Evolutionary conservation across 2,888 invertebrate species (phyloP), one percentile per base, ranked within the genome.

Genomic region (Drosophila mettleri): DNA sequence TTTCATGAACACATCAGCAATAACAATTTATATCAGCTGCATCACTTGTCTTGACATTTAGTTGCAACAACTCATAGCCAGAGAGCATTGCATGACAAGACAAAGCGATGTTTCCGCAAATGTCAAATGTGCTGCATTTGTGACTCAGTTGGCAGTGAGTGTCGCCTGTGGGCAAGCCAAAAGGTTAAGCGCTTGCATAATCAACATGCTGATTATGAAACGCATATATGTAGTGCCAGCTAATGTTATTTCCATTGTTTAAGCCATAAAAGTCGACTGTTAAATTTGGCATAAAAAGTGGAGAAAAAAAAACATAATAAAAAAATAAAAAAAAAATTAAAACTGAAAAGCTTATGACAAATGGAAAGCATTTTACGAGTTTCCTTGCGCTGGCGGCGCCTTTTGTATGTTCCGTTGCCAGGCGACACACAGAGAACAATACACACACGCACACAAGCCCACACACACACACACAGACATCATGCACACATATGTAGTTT

Each of bases 401-500:
- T 67, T 79, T 80, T 67, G 62, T 65, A 51, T 38, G 24, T 43
- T 49, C 33, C 53, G 46, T 64, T 59, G 51, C 63, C 61, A 22
- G 41, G 33, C 70, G 22, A 46, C 45, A 20, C 39, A 36, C 43
- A 18, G 31, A 18, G n/a, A 8, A 36, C 48, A 46, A 48, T 48
- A 24, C n/a, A 34, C 33, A 49, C 14, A 2, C 16, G n/a, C 31
- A 22, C 36, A 34, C 29, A 66, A 31, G 53, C 34, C 9, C 24
- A n/a, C 22, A 34, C n/a, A 34, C 20, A 9, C 14, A 20, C 20
- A 39, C 18, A 18, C 41, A 38, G 22, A 54, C 31, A 61, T 45
- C 45, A 55, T 57, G 66, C 52, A 46, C 46, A 51, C 48, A 76
- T 34, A 53, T 68, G 70, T 82, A 82, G 79, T 87, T 85, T 85